Evolutionary conservation across 2,888 invertebrate species (phyloP).

Genomic region (Agrochola lychnidis): DNA sequence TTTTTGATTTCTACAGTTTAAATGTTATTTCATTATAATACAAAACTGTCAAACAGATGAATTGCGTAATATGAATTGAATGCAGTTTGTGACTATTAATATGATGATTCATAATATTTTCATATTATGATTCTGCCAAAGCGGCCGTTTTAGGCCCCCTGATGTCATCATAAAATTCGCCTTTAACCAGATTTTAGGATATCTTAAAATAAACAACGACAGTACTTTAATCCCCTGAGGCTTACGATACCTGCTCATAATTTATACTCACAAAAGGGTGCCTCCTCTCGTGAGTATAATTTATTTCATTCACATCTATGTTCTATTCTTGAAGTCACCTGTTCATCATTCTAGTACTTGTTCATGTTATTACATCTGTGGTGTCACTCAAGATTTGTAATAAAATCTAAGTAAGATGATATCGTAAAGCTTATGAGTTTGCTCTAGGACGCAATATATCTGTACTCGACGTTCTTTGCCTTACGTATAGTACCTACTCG

Average conservation of each 20-base stretch:
- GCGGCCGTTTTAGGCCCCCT: conserved; percentile 2
- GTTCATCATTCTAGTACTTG: conserved; percentile 55
- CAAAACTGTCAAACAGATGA: too few species aligned
- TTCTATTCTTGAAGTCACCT: conserved; percentile 41
- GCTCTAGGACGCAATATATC: conserved; percentile 76
- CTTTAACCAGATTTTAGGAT: conserved; percentile 33
- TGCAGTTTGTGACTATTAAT: too few species aligned
- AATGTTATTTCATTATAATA: too few species aligned
- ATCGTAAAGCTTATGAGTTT: conserved; percentile 79
- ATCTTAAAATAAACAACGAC: conserved; percentile 46
- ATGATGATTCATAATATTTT: too few species aligned
- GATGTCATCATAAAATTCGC: conserved; percentile 28
- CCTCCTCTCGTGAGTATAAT: conserved; percentile 5
- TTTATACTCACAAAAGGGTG: conserved; percentile 34
- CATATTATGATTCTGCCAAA: too few species aligned
- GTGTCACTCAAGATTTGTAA: conserved; percentile 73
- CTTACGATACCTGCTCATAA: conserved; percentile 47
- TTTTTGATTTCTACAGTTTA: too few species aligned
- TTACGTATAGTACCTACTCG: conserved; percentile 61
- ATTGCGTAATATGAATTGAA: too few species aligned
- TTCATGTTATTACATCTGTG: conserved; percentile 71
- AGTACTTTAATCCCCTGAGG: conserved; percentile 35
- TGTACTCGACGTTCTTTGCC: conserved; percentile 72
- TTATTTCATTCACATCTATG: conserved; percentile 40
- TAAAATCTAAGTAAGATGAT: conserved; percentile 79